These are phyloP conservation scores for Xenotilapia caudafasciata DNA, from an alignment of 2,113 vertebrate genomes.

Conservation along the genomic window DNA sequence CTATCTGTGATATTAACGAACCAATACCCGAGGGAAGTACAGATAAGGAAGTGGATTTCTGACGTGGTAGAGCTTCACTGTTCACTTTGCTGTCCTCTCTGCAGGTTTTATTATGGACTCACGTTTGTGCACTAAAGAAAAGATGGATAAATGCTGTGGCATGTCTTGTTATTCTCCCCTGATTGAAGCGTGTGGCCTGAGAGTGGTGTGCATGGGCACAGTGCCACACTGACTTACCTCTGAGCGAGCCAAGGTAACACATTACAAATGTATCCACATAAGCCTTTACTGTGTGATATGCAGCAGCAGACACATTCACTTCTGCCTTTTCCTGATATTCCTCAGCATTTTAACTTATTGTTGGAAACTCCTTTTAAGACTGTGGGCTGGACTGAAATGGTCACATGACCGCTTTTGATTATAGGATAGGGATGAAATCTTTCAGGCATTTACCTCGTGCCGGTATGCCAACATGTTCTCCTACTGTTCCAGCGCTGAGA, in stretches of 20 bases:
- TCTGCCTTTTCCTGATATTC: not conserved
- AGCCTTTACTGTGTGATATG: not conserved
- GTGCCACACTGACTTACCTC: not conserved
- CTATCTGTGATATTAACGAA: not conserved
- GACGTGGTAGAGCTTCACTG: not conserved
- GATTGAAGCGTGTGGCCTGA: not conserved
- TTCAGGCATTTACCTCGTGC: not conserved
- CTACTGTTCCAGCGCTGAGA: not conserved
- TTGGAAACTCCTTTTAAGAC: not conserved
- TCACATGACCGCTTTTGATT: not conserved
- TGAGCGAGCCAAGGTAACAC: not conserved
- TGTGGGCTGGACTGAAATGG: not conserved
- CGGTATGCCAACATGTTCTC: not conserved
- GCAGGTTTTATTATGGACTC: not conserved
- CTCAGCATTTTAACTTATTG: not conserved
- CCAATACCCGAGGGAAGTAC: not conserved
- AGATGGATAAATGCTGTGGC: not conserved
- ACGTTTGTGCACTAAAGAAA: not conserved
- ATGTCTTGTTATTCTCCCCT: not conserved
- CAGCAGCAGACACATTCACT: not conserved
- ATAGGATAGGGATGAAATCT: not conserved
- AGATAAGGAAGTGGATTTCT: not conserved
- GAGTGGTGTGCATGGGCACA: not conserved
- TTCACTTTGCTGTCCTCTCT: not conserved
- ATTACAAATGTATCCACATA: not conserved